A percentile compares a stretch with the other conserved stretches of the same genome.
Evolutionary conservation across 30 jellyfish, hydroid and myxozoan genomes (phyloP).

Genomic region (Hydra vulgaris): DNA sequence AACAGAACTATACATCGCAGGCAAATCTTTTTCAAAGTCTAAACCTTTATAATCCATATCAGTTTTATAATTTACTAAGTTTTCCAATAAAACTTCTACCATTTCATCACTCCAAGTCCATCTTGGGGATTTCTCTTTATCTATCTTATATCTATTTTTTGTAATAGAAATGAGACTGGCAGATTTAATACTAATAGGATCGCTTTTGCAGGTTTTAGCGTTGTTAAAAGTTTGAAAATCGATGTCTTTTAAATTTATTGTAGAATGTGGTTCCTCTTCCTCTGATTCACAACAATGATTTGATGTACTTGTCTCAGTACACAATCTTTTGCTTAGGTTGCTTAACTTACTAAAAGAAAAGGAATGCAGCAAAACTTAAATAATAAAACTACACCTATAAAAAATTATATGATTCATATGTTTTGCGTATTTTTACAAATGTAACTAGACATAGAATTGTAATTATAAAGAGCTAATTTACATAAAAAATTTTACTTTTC

Average conservation of each 20-base stretch:
- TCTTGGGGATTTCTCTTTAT: conserved; percentile 18
- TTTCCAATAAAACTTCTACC: conserved; percentile 10
- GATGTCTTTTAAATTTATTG: background rate
- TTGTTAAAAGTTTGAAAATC: background rate
- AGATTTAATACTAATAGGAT: background rate
- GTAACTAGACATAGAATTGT: background rate
- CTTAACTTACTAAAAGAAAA: background rate
- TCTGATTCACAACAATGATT: background rate
- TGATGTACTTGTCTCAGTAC: background rate
- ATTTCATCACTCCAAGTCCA: conserved; percentile 39
- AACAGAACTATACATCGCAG: conserved; percentile 11
- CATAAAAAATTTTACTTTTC: background rate
- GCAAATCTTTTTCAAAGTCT: conserved; percentile 28
- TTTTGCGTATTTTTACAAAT: background rate
- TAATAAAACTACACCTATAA: background rate
- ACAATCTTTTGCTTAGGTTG: background rate
- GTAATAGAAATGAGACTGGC: background rate
- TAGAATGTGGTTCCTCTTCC: background rate
- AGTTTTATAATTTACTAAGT: conserved; percentile 15
- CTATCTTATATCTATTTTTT: background rate
- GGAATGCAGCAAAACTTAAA: background rate
- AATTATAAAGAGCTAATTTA: background rate
- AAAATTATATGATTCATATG: background rate
- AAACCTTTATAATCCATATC: conserved; percentile 26
- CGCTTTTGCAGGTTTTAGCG: background rate